A percentile compares a stretch with the other conserved stretches of the same genome.
Conservation (phyloP, 2,888 invertebrate species). For the Folsomia manolachei region DNA sequence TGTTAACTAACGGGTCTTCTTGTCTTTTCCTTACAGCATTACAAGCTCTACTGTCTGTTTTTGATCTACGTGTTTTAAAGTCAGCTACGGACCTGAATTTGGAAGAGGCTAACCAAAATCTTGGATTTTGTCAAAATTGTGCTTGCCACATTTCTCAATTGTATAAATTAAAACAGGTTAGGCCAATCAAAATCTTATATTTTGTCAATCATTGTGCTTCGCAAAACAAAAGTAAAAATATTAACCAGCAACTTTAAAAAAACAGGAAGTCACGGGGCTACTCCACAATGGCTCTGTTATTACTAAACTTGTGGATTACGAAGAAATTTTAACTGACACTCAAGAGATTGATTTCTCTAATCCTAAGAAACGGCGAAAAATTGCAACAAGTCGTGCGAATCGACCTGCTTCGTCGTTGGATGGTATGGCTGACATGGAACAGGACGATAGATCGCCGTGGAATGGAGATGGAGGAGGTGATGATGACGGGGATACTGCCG, state of each 20-base stretch:
- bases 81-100: background rate
- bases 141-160: constrained; percentile 17
- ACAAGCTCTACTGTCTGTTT: constrained; percentile 14
- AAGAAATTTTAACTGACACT: constrained; percentile 18
- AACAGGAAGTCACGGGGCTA: too few species aligned
- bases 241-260: too few species aligned
- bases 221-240: too few species aligned
- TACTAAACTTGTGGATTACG: constrained; percentile 23
- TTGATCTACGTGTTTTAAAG: constrained; percentile 10
- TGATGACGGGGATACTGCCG: background rate
- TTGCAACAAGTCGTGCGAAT: background rate
- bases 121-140: constrained; percentile 14
- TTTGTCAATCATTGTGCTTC: too few species aligned
- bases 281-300: constrained; percentile 21
- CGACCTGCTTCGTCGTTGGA: background rate
- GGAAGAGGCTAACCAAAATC: constrained; percentile 5
- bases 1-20: background rate
- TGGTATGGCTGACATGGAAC: constrained; percentile 11
- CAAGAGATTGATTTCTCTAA: constrained; percentile 9
- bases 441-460: background rate
- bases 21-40: background rate
- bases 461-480: too few species aligned
- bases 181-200: too few species aligned
- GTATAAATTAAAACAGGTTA: constrained; percentile 26
- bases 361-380: background rate